A percentile compares a stretch with the other conserved stretches of the same genome.
Evolutionary conservation across 2,797 vertebrate species (phyloP).

Genomic region (Myotis vivesi): DNA sequence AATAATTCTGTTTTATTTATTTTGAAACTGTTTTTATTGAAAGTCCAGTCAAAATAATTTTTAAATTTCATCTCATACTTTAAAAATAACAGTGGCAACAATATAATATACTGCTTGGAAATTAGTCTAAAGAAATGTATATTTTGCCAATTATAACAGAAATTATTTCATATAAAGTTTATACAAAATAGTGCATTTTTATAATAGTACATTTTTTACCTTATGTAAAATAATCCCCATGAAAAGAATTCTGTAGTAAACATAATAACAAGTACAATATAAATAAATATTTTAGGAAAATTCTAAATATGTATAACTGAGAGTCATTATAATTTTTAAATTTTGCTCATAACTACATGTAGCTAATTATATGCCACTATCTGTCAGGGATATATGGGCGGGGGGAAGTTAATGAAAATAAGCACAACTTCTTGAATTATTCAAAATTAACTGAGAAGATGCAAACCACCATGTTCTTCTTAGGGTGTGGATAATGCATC

Average conservation of each 20-base stretch:
- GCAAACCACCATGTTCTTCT: not conserved
- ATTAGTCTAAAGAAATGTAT: not conserved
- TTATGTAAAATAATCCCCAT: not conserved
- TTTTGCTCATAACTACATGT: not conserved
- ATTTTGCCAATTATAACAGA: constrained; percentile 1
- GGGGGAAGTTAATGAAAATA: constrained; percentile 29
- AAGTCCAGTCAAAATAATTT: not conserved
- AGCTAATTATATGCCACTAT: not conserved
- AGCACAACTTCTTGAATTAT: constrained; percentile 57
- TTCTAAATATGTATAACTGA: not conserved
- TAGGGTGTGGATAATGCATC: constrained; percentile 45
- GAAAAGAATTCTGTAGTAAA: not conserved
- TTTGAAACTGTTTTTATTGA: not conserved
- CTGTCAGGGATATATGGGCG: not conserved
- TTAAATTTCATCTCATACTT: not conserved
- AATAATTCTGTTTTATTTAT: not conserved
- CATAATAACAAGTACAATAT: not conserved
- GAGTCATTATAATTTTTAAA: not conserved
- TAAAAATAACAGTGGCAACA: not conserved
- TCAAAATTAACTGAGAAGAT: constrained; percentile 73
- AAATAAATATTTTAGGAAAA: not conserved
- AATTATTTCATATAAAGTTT: not conserved
- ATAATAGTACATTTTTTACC: not conserved
- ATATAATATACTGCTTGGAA: not conserved
- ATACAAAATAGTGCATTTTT: not conserved